Evolutionary conservation across 1,140 invertebrate genomes (phyloP).

Genomic region (Ceratina australensis): DNA sequence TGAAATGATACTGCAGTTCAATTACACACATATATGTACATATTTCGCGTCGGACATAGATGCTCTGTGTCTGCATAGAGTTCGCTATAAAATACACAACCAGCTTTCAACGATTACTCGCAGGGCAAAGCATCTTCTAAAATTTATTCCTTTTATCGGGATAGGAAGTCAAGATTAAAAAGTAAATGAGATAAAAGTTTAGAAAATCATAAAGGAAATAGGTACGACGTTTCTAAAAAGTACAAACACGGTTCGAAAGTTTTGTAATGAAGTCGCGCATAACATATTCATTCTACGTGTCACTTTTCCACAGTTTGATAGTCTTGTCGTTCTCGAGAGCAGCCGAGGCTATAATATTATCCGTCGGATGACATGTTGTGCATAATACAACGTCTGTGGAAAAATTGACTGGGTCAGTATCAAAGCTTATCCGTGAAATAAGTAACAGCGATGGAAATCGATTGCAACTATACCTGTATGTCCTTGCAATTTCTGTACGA

Average conservation of each 20-base stretch:
- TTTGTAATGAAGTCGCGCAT: neutral
- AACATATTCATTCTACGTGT: slow-evolving; percentile 85
- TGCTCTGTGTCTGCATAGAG: no score
- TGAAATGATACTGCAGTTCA: no score
- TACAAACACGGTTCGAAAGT: slow-evolving; percentile 2
- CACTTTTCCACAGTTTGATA: slow-evolving; percentile 99
- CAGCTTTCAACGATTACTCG: neutral
- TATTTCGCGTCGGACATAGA: no score
- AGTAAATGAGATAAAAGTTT: neutral
- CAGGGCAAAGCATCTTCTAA: neutral
- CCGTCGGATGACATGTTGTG: slow-evolving; percentile 98
- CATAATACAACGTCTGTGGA: slow-evolving; percentile 96
- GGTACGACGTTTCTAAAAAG: neutral
- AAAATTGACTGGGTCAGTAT: neutral
- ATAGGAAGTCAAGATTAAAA: neutral
- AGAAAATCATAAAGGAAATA: neutral
- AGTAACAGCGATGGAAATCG: no score
- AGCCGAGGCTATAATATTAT: slow-evolving; percentile 99
- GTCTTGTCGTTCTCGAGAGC: slow-evolving; percentile 99
- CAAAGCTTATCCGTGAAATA: no score
- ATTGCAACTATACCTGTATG: slow-evolving; percentile 87
- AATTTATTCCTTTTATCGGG: neutral
- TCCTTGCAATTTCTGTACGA: slow-evolving; percentile 98
- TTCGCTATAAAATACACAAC: neutral
- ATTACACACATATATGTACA: no score